Evolutionary conservation across 2,797 vertebrate species (phyloP).

Genomic region (Cryptoblepharus egeriae): DNA sequence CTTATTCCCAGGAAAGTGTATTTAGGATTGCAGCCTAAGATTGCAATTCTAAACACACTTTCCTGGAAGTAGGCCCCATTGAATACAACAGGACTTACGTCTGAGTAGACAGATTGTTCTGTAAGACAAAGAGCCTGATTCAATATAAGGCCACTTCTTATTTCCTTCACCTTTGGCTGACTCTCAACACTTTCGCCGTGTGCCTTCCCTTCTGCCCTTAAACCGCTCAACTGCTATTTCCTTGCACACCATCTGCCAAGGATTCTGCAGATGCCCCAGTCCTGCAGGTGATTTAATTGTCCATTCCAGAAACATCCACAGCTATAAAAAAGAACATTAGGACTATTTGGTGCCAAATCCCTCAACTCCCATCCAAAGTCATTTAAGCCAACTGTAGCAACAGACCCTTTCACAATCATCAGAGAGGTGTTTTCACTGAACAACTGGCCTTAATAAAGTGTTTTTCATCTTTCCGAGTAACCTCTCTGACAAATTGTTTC

Average conservation of each 20-base stretch:
- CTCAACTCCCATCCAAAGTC: neutral
- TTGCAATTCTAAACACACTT: too few relatives aligned
- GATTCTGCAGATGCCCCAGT: too few relatives aligned
- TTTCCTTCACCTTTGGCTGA: neutral
- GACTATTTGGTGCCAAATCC: neutral
- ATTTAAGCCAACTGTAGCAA: neutral
- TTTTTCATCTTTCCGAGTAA: constrained; percentile 8
- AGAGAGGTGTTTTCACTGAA: neutral
- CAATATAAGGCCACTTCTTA: too few relatives aligned
- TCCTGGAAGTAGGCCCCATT: too few relatives aligned
- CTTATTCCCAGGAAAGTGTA: too few relatives aligned
- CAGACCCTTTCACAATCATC: neutral
- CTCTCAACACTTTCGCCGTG: neutral
- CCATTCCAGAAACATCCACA: neutral
- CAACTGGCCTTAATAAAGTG: neutral
- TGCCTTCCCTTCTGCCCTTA: neutral
- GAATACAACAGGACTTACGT: too few relatives aligned
- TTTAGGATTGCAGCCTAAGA: too few relatives aligned
- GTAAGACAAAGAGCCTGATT: too few relatives aligned
- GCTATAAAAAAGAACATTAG: neutral
- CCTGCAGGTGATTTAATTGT: neutral
- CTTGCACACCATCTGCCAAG: neutral
- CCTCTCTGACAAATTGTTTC: constrained; percentile 18
- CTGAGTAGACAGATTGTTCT: too few relatives aligned
- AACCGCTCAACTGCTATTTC: neutral